Evolutionary conservation across 2,113 vertebrate genomes (phyloP).

Genomic region (Patagioenas fasciata): DNA sequence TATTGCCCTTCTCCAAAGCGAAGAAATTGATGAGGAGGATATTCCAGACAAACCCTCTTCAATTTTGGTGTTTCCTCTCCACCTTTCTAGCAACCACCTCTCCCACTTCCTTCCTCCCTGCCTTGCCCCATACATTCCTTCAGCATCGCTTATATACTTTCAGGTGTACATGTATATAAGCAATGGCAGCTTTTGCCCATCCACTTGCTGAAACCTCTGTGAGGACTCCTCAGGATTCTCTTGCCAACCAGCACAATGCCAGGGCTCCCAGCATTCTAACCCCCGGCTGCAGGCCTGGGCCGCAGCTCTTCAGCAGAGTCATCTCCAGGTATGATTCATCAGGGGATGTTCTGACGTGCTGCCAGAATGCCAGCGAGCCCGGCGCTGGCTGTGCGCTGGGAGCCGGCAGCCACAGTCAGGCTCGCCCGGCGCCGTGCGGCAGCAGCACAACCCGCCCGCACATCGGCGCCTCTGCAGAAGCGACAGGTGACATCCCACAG

Average conservation of each 20-base stretch:
- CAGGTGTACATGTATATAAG: not conserved
- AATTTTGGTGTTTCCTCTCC: not conserved
- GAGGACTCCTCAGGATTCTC: not conserved
- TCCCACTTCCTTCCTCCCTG: not conserved
- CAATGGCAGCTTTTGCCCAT: not conserved
- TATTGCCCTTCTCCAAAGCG: not conserved
- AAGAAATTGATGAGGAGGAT: not conserved
- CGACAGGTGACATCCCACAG: not conserved
- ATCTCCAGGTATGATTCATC: not conserved
- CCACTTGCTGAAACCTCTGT: accelerated
- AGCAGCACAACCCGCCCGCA: not conserved
- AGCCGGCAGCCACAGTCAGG: not conserved
- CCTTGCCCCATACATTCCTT: not conserved
- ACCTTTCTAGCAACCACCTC: not conserved
- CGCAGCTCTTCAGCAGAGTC: not conserved
- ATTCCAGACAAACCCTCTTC: not conserved
- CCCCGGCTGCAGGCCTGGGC: not conserved
- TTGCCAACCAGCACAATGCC: not conserved
- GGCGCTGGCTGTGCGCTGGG: not conserved
- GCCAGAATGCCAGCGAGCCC: accelerated
- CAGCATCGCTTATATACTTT: not conserved
- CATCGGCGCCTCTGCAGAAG: not conserved
- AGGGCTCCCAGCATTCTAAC: not conserved
- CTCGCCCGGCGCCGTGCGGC: accelerated
- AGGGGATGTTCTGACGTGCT: not conserved